A percentile compares a stretch with the other conserved stretches of the same genome.
Evolutionary conservation across 2,113 vertebrate genomes (phyloP).

Genomic region (Apus apus): DNA sequence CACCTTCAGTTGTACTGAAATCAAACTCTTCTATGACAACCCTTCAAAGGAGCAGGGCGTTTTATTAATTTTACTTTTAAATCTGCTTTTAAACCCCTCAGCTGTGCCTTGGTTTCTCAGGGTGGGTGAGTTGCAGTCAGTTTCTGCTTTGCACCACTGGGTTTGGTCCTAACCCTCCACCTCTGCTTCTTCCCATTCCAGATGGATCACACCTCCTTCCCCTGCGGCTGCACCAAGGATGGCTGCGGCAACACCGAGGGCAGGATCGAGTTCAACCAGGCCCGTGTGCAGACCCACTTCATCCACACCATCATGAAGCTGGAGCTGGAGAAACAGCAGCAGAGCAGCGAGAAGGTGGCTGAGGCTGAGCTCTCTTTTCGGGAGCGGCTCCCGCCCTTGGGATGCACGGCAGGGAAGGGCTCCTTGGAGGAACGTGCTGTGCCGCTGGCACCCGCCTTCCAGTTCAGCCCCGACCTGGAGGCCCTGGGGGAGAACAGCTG

Average conservation of each 20-base stretch:
- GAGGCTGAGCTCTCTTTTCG: conserved; percentile 20
- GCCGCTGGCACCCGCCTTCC: conserved; percentile 77
- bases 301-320: conserved; percentile 96
- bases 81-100: not conserved
- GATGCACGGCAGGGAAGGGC: conserved; percentile 23
- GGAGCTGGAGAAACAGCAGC: conserved; percentile 84
- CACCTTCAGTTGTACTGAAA: not conserved
- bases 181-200: conserved; percentile 35
- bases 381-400: not conserved
- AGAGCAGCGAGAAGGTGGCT: conserved; percentile 36
- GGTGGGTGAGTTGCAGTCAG: rapidly evolving
- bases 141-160: rapidly evolving
- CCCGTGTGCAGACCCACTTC: conserved; percentile 92
- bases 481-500: conserved; percentile 87
- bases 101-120: not conserved
- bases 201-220: conserved; percentile 97
- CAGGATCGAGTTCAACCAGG: conserved; percentile 94
- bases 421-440: conserved; percentile 21
- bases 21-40: not conserved
- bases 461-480: conserved; percentile 79
- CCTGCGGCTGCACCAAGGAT: conserved; percentile 92
- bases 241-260: conserved; percentile 92
- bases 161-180: not conserved
- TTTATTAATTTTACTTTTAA: not conserved
- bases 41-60: not conserved